A percentile compares a stretch with the other conserved stretches of the same genome.
These are phyloP conservation scores for Orcinus orca DNA, from an alignment of 2,113 vertebrate genomes.

Conservation along the genomic window DNA sequence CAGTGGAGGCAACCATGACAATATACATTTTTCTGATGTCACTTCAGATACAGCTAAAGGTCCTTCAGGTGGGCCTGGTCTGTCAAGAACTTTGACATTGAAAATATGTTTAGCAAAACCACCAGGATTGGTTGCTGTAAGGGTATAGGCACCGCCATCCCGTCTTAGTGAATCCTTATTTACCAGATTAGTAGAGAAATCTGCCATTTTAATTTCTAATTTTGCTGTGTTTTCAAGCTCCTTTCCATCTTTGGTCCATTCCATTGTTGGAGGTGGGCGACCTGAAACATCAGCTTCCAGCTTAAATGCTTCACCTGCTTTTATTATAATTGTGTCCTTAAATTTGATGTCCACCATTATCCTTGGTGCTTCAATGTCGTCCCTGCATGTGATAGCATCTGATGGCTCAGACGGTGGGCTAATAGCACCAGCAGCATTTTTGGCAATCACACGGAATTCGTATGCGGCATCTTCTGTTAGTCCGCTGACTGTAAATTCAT, in stretches of 20 bases:
- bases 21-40: constrained; percentile 93
- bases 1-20: constrained; percentile 93
- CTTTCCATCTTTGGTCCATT: constrained; percentile 96
- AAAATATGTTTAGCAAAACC: constrained; percentile 97
- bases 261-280: constrained; percentile 93
- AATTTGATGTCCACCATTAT: constrained; percentile 96
- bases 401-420: constrained; percentile 95
- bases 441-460: constrained; percentile 95
- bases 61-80: constrained; percentile 94
- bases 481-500: constrained; percentile 95
- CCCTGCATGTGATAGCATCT: constrained; percentile 94
- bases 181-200: constrained; percentile 90
- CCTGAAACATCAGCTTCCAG: constrained; percentile 96
- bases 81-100: constrained; percentile 96
- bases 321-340: constrained; percentile 92
- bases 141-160: constrained; percentile 93
- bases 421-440: constrained; percentile 94
- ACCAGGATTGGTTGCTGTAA: constrained; percentile 96
- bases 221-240: constrained; percentile 94
- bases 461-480: constrained; percentile 94
- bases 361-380: constrained; percentile 94
- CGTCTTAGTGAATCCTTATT: constrained; percentile 95
- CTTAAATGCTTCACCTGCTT: constrained; percentile 95
- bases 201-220: constrained; percentile 92
- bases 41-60: constrained; percentile 91